Conservation (phyloP, 2,888 invertebrate genomes). For the Phytoseiulus persimilis region DNA sequence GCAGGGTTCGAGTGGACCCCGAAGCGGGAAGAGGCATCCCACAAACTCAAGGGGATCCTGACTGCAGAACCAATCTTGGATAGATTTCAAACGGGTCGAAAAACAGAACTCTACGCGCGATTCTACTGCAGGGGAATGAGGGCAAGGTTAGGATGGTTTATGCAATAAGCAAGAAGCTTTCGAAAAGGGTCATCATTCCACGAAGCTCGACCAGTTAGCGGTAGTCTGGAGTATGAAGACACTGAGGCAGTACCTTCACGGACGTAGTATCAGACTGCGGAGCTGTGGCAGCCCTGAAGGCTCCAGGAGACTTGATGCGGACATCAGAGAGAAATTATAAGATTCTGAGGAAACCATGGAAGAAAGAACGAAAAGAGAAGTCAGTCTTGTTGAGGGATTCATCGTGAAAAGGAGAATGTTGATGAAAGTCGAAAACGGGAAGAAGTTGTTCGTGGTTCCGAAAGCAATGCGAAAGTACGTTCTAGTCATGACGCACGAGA, state of each 20-base stretch:
- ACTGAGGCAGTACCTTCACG: not conserved
- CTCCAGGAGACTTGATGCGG: not conserved
- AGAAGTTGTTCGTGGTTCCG: not conserved
- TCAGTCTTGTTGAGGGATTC: no score
- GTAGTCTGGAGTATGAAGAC: not conserved
- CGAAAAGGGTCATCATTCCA: not conserved
- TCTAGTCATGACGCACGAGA: not conserved
- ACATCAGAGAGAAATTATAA: no score
- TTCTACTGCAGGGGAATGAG: not conserved
- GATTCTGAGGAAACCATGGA: no score
- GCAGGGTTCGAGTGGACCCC: no score
- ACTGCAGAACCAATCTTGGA: no score
- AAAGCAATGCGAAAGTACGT: not conserved
- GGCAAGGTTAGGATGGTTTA: not conserved
- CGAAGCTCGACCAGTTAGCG: not conserved
- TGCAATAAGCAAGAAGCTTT: conserved; percentile 7
- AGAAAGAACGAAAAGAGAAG: no score
- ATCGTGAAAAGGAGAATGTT: no score
- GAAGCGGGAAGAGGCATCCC: no score
- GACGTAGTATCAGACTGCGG: not conserved
- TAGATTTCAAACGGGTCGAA: no score
- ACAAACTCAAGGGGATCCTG: no score
- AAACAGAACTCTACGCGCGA: no score
- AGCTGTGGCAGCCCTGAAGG: not conserved
- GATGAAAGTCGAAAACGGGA: no score